These are phyloP conservation scores for Hystrix cristata DNA, from an alignment of 2,113 vertebrate genomes.

Conservation along the genomic window DNA sequence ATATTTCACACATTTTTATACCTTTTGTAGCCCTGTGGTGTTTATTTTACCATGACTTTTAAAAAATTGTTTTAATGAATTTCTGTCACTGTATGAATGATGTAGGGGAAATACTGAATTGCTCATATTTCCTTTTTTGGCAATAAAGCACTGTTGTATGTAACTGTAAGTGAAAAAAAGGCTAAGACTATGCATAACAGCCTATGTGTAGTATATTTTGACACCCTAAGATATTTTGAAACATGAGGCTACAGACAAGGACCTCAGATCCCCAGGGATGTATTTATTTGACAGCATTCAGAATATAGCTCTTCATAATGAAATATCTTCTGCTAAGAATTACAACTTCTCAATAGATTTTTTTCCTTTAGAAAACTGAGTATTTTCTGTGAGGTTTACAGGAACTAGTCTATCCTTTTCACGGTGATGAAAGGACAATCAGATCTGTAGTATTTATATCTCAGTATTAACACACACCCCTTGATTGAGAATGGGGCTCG, in stretches of 20 bases:
- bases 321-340: slow-evolving; percentile 65
- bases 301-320: slow-evolving; percentile 64
- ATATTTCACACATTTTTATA: slow-evolving; percentile 26
- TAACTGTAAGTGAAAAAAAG: slow-evolving; percentile 38
- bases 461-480: slow-evolving; percentile 87
- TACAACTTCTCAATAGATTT: not conserved
- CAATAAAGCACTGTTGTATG: slow-evolving; percentile 80
- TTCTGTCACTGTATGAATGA: slow-evolving; percentile 74
- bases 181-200: not conserved
- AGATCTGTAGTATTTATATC: slow-evolving; percentile 77
- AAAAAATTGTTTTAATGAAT: slow-evolving; percentile 49
- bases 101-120: slow-evolving; percentile 68
- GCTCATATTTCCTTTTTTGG: slow-evolving; percentile 78
- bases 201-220: slow-evolving; percentile 28
- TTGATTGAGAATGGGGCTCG: slow-evolving; percentile 81
- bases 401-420: slow-evolving; percentile 71
- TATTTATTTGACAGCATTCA: slow-evolving; percentile 69
- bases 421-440: slow-evolving; percentile 67
- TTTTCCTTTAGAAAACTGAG: slow-evolving; percentile 76
- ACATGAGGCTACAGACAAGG: slow-evolving; percentile 64
- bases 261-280: slow-evolving; percentile 70
- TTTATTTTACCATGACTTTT: slow-evolving; percentile 65
- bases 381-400: slow-evolving; percentile 81
- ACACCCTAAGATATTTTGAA: slow-evolving; percentile 67
- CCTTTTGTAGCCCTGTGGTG: slow-evolving; percentile 66